Base-by-base conservation (phyloP, 2,113 vertebrate species). In the Xyliphius kryptos region DNA sequence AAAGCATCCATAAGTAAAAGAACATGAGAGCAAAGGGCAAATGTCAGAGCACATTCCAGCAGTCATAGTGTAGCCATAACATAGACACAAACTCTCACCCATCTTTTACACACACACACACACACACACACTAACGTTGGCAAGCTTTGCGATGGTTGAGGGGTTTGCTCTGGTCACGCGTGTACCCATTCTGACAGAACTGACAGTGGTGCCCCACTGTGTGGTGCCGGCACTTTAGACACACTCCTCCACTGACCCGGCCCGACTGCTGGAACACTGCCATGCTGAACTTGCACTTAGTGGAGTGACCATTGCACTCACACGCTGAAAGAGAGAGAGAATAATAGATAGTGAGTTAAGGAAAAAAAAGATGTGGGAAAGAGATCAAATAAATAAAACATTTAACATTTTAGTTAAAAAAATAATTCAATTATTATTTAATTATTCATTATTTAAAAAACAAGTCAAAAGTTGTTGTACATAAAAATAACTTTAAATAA, bases 191-290 rank as follows among this genome's bases (percentile, higher is more conserved):
- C 76, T 88, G 86, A 80, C 92, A 95, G 79, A 92, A 91, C 77
- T 95, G 92, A 73, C 92, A 95, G 78, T 91, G 91, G 38, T 88
- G 88, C 9, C 92, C 92, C 0, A 89, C 87, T 0, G 87, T 94
- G 83, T 94, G 87, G 77, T 94, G 92, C 5, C 90, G 89, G 68
- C 92, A 94, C 66, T 90, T 89, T 76, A 90, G 84, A 58, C 92
- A 94, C 16, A 94, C 79, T 0, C 92, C 92, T 11, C 92, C 92
- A 0, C 92, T 92, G 11, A 38, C 86, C 10, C 91, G 85, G 0
- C 92, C 92, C 0, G 92, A 94, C 69, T 93, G 84, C 79, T 91
- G 81, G 53, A 91, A 95, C 37, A 94, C 75, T 67, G 91, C 89
- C 63, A 91, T 86, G 79, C 89, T 92, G 83, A 95, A 95, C 54